Conservation (phyloP, 2,113 vertebrate species). For the Erythrolamprus reginae region DNA sequence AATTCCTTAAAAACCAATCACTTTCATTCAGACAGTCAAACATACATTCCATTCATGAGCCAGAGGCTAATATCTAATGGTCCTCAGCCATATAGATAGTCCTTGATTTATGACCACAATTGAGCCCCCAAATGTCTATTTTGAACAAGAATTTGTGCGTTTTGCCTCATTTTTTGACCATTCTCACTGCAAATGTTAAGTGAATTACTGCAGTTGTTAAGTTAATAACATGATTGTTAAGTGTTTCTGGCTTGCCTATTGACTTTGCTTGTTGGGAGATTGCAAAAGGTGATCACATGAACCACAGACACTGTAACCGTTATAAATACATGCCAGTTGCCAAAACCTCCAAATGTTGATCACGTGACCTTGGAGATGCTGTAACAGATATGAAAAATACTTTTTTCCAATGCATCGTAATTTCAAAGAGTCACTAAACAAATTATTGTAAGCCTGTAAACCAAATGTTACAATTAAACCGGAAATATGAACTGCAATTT, state of each 20-base stretch:
- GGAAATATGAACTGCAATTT: not conserved
- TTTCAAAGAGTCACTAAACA: not conserved
- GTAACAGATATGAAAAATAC: not conserved
- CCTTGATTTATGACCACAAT: not conserved
- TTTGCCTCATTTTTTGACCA: not conserved
- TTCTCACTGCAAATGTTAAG: not conserved
- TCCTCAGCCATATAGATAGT: not conserved
- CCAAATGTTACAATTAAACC: not conserved
- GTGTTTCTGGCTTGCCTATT: not conserved
- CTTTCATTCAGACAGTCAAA: no score
- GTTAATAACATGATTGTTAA: not conserved
- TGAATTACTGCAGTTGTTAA: not conserved
- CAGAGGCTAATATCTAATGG: no score
- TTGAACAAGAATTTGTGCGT: not conserved
- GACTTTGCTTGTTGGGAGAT: not conserved
- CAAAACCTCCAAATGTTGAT: not conserved
- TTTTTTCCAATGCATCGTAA: not conserved
- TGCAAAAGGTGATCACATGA: not conserved
- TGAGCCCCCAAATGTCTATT: not conserved
- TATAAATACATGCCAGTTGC: not conserved
- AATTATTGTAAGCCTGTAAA: not conserved
- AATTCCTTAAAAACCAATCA: no score
- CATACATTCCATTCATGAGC: no score
- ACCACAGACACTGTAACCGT: not conserved
- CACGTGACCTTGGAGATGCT: not conserved